These are phyloP conservation scores for Neocrepidodera transversa DNA, from an alignment of 2,888 invertebrate species.

Conservation along the genomic window DNA sequence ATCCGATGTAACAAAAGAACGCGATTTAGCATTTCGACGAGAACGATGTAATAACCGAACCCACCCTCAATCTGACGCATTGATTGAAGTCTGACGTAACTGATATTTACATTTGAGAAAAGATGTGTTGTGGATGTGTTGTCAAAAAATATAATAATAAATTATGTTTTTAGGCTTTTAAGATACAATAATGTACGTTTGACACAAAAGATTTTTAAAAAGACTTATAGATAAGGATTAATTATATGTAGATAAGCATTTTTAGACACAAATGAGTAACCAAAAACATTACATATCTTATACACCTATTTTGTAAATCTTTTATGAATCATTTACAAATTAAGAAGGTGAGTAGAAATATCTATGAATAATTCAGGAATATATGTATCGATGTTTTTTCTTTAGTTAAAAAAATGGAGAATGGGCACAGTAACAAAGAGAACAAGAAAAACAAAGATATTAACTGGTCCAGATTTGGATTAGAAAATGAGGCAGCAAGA, in stretches of 20 bases:
- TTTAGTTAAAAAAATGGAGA: slow-evolving; percentile 41
- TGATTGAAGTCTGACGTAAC: background rate
- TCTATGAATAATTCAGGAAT: slow-evolving; percentile 16
- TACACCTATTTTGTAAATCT: slow-evolving; percentile 23
- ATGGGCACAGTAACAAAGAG: slow-evolving; percentile 34
- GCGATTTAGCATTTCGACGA: too few relatives aligned
- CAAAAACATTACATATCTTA: slow-evolving; percentile 30
- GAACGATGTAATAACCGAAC: too few relatives aligned
- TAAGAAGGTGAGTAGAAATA: slow-evolving; percentile 21
- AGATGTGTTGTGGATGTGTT: too few relatives aligned
- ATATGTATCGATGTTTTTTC: background rate
- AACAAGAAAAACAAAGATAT: slow-evolving; percentile 56
- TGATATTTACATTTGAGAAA: background rate
- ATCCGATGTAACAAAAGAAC: too few relatives aligned
- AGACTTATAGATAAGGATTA: slow-evolving; percentile 20
- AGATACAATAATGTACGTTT: slow-evolving; percentile 5
- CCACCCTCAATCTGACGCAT: too few relatives aligned
- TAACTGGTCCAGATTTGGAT: slow-evolving; percentile 66
- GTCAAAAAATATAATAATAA: slow-evolving; percentile 20
- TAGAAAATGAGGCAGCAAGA: slow-evolving; percentile 61
- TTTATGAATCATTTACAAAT: slow-evolving; percentile 31
- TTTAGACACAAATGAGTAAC: slow-evolving; percentile 17
- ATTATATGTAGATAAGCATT: slow-evolving; percentile 18
- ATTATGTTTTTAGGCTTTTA: background rate
- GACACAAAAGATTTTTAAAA: slow-evolving; percentile 16